A percentile compares a stretch with the other conserved stretches of the same genome.
Evolutionary conservation across 2,113 vertebrate genomes (phyloP).

Genomic region (Vulpes ferrilata): DNA sequence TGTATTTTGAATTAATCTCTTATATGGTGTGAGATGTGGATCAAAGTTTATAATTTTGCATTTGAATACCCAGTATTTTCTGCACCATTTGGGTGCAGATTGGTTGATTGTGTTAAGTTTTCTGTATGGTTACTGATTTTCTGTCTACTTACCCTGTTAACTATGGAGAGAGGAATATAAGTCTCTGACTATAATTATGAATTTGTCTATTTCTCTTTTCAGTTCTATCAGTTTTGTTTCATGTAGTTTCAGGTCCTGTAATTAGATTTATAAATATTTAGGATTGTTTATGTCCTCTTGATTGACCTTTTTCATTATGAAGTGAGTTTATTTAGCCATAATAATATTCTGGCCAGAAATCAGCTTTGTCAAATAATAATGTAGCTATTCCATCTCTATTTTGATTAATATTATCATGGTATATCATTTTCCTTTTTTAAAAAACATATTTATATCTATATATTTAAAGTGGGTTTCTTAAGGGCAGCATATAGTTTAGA

Average conservation of each 20-base stretch:
- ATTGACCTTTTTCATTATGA: neutral
- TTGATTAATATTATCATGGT: neutral
- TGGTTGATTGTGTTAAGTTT: neutral
- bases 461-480: neutral
- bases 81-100: neutral
- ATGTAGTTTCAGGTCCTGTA: slow-evolving; percentile 13
- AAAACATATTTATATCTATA: neutral
- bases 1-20: neutral
- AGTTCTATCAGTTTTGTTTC: neutral
- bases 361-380: neutral
- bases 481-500: neutral
- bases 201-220: slow-evolving; percentile 9
- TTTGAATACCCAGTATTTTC: neutral
- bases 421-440: neutral
- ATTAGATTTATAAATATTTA: neutral
- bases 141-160: neutral
- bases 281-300: neutral
- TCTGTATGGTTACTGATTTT: neutral
- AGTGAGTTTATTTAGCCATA: neutral
- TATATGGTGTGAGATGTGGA: neutral
- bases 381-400: neutral
- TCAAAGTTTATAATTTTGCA: neutral
- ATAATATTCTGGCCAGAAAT: neutral
- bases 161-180: neutral
- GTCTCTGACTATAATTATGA: neutral